These are phyloP conservation scores for Drosophila mulleri DNA, from an alignment of 2,888 invertebrate species.

Conservation along the genomic window DNA sequence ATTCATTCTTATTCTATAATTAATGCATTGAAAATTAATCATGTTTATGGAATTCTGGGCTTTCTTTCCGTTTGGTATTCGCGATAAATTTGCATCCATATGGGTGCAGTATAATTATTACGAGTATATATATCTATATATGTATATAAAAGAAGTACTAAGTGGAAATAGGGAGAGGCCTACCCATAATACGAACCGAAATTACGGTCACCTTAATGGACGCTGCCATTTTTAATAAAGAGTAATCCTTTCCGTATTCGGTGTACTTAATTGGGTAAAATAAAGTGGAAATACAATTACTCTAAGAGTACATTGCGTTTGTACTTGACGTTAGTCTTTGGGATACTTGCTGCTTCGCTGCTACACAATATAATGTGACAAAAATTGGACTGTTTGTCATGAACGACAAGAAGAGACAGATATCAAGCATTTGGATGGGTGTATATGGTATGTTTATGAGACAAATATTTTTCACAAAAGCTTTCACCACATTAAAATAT, in stretches of 20 bases:
- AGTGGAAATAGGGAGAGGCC: not conserved
- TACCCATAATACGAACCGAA: conserved; percentile 38
- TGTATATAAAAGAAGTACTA: not conserved
- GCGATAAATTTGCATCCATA: not conserved
- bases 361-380: conserved; percentile 21
- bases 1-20: not conserved
- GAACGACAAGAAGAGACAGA: conserved; percentile 63
- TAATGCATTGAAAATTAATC: not conserved
- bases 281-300: conserved; percentile 1
- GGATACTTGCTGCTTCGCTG: not conserved
- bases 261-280: not conserved
- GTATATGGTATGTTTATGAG: conserved; percentile 16
- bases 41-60: not conserved
- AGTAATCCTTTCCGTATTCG: not conserved
- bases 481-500: conserved; percentile 41
- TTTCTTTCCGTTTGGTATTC: not conserved
- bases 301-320: conserved; percentile 13
- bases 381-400: conserved; percentile 47
- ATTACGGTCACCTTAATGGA: conserved; percentile 49
- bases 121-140: too few relatives aligned
- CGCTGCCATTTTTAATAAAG: conserved; percentile 51
- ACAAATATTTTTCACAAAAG: conserved; percentile 46
- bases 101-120: not conserved
- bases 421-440: conserved; percentile 36
- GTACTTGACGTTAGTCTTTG: not conserved